Conservation (phyloP, 2,888 invertebrate species). For the Anodontia alba region DNA sequence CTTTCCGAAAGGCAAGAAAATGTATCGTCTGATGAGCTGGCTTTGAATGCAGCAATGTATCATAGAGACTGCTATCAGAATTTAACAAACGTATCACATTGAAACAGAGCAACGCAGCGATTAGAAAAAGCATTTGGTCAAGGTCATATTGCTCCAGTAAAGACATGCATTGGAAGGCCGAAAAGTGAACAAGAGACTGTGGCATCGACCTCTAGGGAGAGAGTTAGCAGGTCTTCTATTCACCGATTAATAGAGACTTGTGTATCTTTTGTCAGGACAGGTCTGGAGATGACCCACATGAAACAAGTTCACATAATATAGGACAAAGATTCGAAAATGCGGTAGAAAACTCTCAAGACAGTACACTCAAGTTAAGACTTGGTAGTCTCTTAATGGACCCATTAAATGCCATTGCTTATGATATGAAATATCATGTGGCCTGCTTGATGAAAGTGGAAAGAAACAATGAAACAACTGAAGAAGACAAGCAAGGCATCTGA, state of each 20-base stretch:
- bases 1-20: neutral
- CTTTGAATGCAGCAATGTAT: neutral
- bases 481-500: neutral
- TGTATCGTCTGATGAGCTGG: neutral
- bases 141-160: neutral
- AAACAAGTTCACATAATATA: neutral
- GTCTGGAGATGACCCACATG: neutral
- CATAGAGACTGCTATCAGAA: conserved; percentile 7
- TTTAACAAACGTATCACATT: neutral
- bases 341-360: neutral
- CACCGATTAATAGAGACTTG: neutral
- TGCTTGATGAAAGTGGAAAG: neutral
- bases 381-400: conserved; percentile 1
- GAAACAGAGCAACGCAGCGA: neutral
- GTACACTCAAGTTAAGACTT: neutral
- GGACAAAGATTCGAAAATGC: neutral
- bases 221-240: neutral
- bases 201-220: neutral
- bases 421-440: neutral
- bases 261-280: neutral
- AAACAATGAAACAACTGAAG: neutral
- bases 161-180: neutral
- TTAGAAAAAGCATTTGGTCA: neutral
- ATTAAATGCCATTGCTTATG: neutral
- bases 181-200: neutral